These are phyloP conservation scores for Vulpes ferrilata DNA, from an alignment of 2,113 vertebrate species.

Conservation along the genomic window DNA sequence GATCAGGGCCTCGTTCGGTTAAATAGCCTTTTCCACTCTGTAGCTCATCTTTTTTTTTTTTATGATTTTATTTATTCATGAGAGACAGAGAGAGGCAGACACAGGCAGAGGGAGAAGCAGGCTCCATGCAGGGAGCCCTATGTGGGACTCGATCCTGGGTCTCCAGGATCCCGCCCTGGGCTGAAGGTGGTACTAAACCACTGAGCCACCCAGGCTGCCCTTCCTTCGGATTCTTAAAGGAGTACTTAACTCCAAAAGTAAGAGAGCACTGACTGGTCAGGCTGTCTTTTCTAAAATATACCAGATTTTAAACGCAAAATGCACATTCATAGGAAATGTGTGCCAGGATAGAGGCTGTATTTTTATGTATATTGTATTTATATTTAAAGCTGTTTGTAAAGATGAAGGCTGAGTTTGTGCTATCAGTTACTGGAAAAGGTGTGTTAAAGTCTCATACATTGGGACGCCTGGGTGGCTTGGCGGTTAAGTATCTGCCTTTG, in stretches of 20 bases:
- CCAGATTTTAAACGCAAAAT: background rate
- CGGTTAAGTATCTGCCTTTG: no score
- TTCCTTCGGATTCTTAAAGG: background rate
- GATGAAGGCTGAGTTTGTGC: background rate
- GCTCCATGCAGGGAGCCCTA: no score
- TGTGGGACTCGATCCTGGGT: no score
- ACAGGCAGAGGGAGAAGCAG: no score
- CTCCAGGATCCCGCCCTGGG: no score
- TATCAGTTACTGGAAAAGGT: background rate
- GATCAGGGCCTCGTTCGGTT: background rate
- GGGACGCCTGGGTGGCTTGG: no score
- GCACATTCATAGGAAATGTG: background rate
- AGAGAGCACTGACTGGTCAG: background rate
- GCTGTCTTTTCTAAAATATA: background rate
- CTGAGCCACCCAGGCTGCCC: background rate
- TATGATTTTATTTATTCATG: no score
- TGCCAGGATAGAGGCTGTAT: no score
- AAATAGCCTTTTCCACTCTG: background rate
- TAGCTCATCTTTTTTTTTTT: background rate
- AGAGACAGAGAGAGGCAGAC: no score
- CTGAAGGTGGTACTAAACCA: no score
- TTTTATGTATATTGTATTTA: background rate
- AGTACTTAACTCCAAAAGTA: background rate
- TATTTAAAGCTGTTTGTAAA: background rate
- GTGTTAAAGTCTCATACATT: background rate